Evolutionary conservation across 2,113 vertebrate species (phyloP).

Genomic region (Vidua macroura): DNA sequence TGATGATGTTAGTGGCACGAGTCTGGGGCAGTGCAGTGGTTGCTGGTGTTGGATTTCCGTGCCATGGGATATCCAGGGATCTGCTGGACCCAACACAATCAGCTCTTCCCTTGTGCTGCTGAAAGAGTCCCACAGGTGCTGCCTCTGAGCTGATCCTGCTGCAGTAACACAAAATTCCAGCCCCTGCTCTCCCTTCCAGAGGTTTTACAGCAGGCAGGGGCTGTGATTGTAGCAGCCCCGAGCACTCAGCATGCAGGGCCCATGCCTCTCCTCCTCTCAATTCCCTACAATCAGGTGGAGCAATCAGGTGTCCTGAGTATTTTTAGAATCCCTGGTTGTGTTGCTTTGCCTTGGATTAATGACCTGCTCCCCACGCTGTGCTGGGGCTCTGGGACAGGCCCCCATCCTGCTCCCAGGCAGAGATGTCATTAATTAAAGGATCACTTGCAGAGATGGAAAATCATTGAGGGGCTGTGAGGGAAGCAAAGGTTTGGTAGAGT

Average conservation of each 20-base stretch:
- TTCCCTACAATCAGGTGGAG: not conserved
- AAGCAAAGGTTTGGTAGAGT: not conserved
- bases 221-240: not conserved
- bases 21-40: not conserved
- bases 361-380: not conserved
- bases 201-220: not conserved
- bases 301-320: not conserved
- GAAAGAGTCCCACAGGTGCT: not conserved
- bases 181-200: not conserved
- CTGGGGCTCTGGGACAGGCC: not conserved
- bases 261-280: not conserved
- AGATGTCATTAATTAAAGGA: not conserved
- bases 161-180: not conserved
- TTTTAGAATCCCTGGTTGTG: not conserved
- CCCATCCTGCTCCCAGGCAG: not conserved
- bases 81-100: not conserved
- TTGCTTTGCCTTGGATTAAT: not conserved
- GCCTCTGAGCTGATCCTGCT: not conserved
- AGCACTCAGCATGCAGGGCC: not conserved
- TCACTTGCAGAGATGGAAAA: not conserved
- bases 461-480: not conserved
- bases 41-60: not conserved
- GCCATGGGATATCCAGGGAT: not conserved
- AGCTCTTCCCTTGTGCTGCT: not conserved
- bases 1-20: fast-evolving